Conservation (phyloP, 2,113 vertebrate species). For the Cyanocitta stelleri region DNA sequence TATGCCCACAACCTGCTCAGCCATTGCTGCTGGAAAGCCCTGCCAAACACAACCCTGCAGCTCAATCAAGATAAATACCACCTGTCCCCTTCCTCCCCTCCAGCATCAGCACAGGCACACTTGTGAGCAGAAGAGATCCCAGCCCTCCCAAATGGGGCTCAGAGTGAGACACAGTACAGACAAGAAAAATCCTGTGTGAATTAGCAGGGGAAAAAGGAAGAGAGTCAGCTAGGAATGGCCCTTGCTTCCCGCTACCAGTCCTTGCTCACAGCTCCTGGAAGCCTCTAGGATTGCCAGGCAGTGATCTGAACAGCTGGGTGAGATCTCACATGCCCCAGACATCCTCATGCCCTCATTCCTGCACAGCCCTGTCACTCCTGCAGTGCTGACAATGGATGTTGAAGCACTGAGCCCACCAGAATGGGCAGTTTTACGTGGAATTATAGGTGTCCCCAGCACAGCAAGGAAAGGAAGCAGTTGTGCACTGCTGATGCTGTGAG, state of each 20-base stretch:
- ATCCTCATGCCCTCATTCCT: background rate
- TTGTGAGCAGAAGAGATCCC: background rate
- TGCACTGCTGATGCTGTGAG: background rate
- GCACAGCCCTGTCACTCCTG: background rate
- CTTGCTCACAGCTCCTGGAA: background rate
- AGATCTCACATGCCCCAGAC: background rate
- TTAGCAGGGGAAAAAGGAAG: background rate
- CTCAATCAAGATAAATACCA: background rate
- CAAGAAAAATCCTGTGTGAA: background rate
- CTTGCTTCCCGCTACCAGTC: background rate
- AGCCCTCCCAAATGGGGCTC: background rate
- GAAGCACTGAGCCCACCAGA: background rate
- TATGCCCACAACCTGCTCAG: slow-evolving; percentile 17
- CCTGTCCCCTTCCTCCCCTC: background rate
- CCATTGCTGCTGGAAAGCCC: background rate
- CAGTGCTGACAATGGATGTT: fast-evolving
- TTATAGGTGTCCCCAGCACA: background rate
- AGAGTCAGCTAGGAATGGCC: background rate
- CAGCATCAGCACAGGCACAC: background rate
- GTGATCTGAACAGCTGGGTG: background rate
- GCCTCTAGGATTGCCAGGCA: background rate
- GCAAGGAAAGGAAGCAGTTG: background rate
- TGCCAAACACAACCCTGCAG: background rate
- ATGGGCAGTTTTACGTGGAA: background rate
- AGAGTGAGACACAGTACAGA: background rate